Percentiles rank a stretch among this genome's conserved stretches.
These are phyloP conservation scores for Clarias macrocephalus DNA, from an alignment of 2,113 vertebrate genomes.

Conservation along the genomic window DNA sequence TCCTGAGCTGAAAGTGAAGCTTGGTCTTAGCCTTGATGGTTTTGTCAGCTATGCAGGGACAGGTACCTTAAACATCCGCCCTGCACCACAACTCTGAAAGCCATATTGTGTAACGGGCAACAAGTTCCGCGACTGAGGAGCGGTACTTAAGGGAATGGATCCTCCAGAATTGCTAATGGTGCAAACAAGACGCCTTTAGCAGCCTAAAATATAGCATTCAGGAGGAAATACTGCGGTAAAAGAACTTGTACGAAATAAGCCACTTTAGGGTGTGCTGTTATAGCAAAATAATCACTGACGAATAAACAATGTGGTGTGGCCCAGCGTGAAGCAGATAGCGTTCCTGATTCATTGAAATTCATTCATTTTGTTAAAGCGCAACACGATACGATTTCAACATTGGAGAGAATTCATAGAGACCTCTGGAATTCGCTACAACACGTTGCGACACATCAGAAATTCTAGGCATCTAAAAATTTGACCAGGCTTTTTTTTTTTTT, in stretches of 20 bases:
- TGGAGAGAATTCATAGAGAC: no score
- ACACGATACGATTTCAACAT: no score
- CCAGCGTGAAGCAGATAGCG: not conserved
- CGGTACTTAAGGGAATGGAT: not conserved
- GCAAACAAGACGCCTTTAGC: not conserved
- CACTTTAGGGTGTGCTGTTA: not conserved
- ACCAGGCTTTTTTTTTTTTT: no score
- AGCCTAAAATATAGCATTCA: not conserved
- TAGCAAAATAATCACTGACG: not conserved
- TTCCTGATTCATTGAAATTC: no score
- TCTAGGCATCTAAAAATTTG: no score
- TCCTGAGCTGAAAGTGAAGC: not conserved
- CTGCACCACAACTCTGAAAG: not conserved
- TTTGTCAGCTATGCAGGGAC: conserved; percentile 1
- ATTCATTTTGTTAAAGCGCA: no score
- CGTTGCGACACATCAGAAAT: no score
- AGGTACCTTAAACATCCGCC: conserved; percentile 15
- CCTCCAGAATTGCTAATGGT: not conserved
- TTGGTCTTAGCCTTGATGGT: not conserved
- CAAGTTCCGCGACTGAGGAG: not conserved
- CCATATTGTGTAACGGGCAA: not conserved
- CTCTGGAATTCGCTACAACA: no score
- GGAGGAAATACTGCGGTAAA: not conserved
- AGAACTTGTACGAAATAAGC: not conserved
- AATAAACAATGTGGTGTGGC: not conserved